Evolutionary conservation across 92 coral and sea anemone species (phyloP), one percentile per base, ranked within the genome.

Genomic region (Epizoanthus ramosus): DNA sequence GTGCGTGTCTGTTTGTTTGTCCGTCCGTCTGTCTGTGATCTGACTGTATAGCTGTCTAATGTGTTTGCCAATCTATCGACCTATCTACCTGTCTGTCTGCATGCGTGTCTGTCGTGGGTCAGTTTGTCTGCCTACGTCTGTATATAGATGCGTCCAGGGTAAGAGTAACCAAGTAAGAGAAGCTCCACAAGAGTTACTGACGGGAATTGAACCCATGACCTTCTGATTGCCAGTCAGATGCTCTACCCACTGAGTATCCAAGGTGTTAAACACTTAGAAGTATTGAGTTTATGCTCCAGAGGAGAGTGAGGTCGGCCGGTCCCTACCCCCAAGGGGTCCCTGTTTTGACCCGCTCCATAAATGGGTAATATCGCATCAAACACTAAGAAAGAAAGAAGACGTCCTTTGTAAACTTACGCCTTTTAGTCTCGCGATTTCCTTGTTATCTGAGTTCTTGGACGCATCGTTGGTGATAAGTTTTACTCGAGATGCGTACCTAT

Each of bases 391-490:
- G 57, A 43, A n/a, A 15, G 6, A 18, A 50, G 22, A 5, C 8
- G 24, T 17, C 23, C 13, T 39, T 6, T 28, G n/a, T 7, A 23
- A 24, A 93, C 99, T 90, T 89, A 97, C 99, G 25, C 95, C 98
- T 71, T 97, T 97, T 8, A 97, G 91, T 82, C 99, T 92, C 19
- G 91, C 74, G 50, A 97, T 97, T 75, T 97, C 99, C 71, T 97
- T 92, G 85, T 97, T 97, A 28, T 97, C 99, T 0, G 96, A 80
- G 70, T 97, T 97, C 89, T 97, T 97, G 57, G 95, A 95, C 16
- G 99, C 99, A 72, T 97, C 99, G 85, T 97, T 97, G 16, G 99
- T 97, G 57, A 97, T 97, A 19, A 97, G 97, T 84, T 97, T 97
- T 7, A 97, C 99, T 50, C 99, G 92, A 33, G 99, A 97, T 17